A percentile compares a stretch with the other conserved stretches of the same genome.
Evolutionary conservation across 2,888 invertebrate genomes (phyloP).

Genomic region (Netelia melanura): DNA sequence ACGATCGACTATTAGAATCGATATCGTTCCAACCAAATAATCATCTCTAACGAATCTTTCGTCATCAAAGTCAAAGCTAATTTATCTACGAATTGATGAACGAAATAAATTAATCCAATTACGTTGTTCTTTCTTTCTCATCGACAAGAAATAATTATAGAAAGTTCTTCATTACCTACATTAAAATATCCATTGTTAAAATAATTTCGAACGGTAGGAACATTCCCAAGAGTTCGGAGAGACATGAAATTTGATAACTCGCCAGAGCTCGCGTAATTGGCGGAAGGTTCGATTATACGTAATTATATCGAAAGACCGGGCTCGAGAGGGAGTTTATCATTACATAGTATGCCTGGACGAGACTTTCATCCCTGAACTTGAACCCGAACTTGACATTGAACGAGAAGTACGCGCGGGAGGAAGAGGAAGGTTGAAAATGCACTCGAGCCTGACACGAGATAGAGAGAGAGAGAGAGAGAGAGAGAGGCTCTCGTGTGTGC

Average conservation of each 20-base stretch:
- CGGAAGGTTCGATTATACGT: slow-evolving; percentile 5
- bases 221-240: background rate
- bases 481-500: slow-evolving; percentile 11
- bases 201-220: too few species aligned
- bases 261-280: background rate
- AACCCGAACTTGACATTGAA: slow-evolving; percentile 59
- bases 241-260: background rate
- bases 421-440: slow-evolving; percentile 22
- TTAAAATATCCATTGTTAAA: too few species aligned
- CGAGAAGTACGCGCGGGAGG: slow-evolving; percentile 26
- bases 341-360: background rate
- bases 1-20: slow-evolving; percentile 45
- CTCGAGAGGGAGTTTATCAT: slow-evolving; percentile 37
- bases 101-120: too few species aligned
- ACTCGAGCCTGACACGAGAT: slow-evolving; percentile 13
- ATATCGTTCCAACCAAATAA: slow-evolving; percentile 45
- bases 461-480: background rate
- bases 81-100: too few species aligned
- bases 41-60: background rate
- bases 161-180: too few species aligned
- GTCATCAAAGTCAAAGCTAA: background rate
- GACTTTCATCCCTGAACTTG: slow-evolving; percentile 48
- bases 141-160: too few species aligned
- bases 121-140: too few species aligned
- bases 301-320: slow-evolving; percentile 35